A percentile compares a stretch with the other conserved stretches of the same genome.
Evolutionary conservation across 1,140 invertebrate genomes (phyloP).

Genomic region (Homalodisca vitripennis): DNA sequence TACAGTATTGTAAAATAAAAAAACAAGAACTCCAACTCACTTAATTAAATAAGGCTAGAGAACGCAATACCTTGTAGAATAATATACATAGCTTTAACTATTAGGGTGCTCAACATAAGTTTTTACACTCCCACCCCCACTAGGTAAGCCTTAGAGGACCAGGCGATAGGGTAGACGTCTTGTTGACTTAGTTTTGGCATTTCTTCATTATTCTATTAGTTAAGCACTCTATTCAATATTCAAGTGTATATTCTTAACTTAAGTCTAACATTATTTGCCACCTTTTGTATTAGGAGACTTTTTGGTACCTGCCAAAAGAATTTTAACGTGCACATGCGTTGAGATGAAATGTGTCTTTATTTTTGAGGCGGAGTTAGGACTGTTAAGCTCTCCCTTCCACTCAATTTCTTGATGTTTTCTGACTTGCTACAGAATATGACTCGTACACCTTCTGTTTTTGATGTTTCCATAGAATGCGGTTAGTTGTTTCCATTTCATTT

Average conservation of each 20-base stretch:
- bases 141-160: constrained; percentile 22
- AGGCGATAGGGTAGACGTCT: neutral
- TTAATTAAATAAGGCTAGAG: constrained; percentile 32
- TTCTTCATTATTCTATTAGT: constrained; percentile 26
- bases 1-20: constrained; percentile 34
- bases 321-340: neutral
- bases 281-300: constrained; percentile 4
- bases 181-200: constrained; percentile 8
- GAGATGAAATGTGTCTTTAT: too few relatives aligned
- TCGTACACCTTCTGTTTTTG: too few relatives aligned
- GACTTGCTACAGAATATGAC: too few relatives aligned
- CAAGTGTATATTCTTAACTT: constrained; percentile 11
- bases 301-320: constrained; percentile 10
- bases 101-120: constrained; percentile 36
- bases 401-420: too few relatives aligned
- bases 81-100: constrained; percentile 37
- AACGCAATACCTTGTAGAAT: constrained; percentile 38
- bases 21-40: constrained; percentile 31
- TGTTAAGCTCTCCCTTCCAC: too few relatives aligned
- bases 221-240: constrained; percentile 5
- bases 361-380: too few relatives aligned
- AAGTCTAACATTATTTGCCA: constrained; percentile 8
- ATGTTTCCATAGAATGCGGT: too few relatives aligned
- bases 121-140: constrained; percentile 28
- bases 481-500: too few relatives aligned